A percentile compares a stretch with the other conserved stretches of the same genome.
Conservation (phyloP, 2,888 invertebrate genomes). For the Polydrusus pterygomalis region DNA sequence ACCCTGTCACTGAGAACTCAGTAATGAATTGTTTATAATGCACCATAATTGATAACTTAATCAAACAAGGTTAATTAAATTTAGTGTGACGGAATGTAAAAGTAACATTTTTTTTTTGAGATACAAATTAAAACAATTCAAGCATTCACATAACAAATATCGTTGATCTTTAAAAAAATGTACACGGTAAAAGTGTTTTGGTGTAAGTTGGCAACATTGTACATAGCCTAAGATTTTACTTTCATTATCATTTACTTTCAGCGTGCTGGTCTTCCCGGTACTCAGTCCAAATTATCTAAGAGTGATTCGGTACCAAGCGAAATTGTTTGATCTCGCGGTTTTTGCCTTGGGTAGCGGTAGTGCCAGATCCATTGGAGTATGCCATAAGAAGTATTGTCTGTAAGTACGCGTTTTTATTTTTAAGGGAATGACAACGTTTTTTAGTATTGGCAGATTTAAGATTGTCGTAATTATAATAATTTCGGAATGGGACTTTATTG, state of each 20-base stretch:
- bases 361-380: conserved; percentile 59
- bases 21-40: not conserved
- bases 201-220: conserved; percentile 41
- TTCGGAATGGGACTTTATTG: no score
- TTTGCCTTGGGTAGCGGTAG: conserved; percentile 59
- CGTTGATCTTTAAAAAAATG: not conserved
- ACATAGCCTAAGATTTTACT: conserved; percentile 66
- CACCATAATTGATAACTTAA: not conserved
- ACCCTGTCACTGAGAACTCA: no score
- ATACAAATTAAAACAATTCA: conserved; percentile 13
- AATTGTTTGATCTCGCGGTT: conserved; percentile 64
- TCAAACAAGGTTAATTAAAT: not conserved
- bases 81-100: conserved; percentile 19
- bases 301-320: conserved; percentile 66
- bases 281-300: conserved; percentile 67
- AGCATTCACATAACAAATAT: conserved; percentile 1
- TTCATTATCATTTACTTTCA: conserved; percentile 67
- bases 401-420: conserved; percentile 57
- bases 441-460: no score
- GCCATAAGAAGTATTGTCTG: conserved; percentile 63
- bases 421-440: no score
- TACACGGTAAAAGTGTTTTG: conserved; percentile 45
- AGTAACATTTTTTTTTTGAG: conserved; percentile 3
- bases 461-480: no score
- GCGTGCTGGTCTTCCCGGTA: conserved; percentile 66